These are phyloP conservation scores for Morpho deidamia DNA, from an alignment of 2,888 invertebrate genomes.

Conservation along the genomic window DNA sequence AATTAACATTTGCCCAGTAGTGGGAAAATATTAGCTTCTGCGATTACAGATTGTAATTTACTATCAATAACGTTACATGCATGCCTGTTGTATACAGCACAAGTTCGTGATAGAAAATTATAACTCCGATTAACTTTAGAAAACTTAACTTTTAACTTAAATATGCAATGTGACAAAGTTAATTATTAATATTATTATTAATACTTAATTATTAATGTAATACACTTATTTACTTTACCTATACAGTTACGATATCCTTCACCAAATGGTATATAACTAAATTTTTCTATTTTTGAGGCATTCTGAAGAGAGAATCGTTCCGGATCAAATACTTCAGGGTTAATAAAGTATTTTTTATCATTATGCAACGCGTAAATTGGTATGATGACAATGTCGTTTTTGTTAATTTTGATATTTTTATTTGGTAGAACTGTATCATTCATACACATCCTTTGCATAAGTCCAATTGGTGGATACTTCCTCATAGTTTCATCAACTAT, in stretches of 20 bases:
- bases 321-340: slow-evolving; percentile 35
- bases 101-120: too few species aligned
- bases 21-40: too few species aligned
- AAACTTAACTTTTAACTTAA: too few species aligned
- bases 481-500: slow-evolving; percentile 59
- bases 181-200: too few species aligned
- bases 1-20: too few species aligned
- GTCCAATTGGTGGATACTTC: slow-evolving; percentile 55
- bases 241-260: slow-evolving; percentile 71
- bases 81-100: too few species aligned
- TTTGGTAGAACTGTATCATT: slow-evolving; percentile 39
- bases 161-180: too few species aligned
- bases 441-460: slow-evolving; percentile 44
- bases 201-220: too few species aligned
- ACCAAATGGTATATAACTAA: slow-evolving; percentile 66
- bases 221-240: slow-evolving; percentile 42
- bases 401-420: slow-evolving; percentile 36
- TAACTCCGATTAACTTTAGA: too few species aligned
- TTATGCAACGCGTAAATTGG: slow-evolving; percentile 32
- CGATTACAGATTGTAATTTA: too few species aligned
- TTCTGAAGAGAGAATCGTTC: slow-evolving; percentile 34
- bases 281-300: slow-evolving; percentile 37
- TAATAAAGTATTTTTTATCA: slow-evolving; percentile 48
- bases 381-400: slow-evolving; percentile 29
- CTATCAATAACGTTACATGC: too few species aligned